Base-by-base conservation (phyloP, 1,140 invertebrate genomes). In the Anoplolepis gracilipes region DNA sequence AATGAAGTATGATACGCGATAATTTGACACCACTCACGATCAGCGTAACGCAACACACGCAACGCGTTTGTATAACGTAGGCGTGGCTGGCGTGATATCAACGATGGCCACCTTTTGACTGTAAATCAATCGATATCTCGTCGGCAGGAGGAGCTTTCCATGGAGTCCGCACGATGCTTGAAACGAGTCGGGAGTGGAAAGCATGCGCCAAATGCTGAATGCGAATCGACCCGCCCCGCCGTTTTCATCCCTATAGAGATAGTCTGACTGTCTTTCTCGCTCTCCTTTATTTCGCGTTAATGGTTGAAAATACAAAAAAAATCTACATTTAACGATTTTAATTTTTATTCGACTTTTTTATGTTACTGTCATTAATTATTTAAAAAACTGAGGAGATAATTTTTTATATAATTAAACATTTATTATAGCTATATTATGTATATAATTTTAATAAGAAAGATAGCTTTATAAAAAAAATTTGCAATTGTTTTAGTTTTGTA, bases 41-140 rank as follows among this genome's bases (percentile, higher is more conserved):
- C 78, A 30, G 65, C 78, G 78, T 79, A 79, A 79, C 49, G 53
- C 85, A 75, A 69, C 78, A 78, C 85, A 84, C 88, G 85, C 88
- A 67, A 59, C 67, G 76, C 75, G 85, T 81, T 87, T 78, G 75
- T 76, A 78, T 69, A 85, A 87, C 89, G 93, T 94, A 94, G 94
- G 94, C 94, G 94, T 94, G 94, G 94, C 92, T 90, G 90, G 81
- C 88, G 92, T 87, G 92, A 93, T 95, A 95, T 95, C 94, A 94
- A 92, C 92, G 91, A 95, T 94, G 93, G 94, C 94, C 94, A 94
- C 94, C 94, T 94, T 94, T 94, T 91, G 90, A 93, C 94, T 92
- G 92, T 94, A 94, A 95, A 94, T 94, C 94, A 95, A 95, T 95
- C 94, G 93, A 95, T 94, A 94, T 94, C 93, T 81, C 90, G 90